These are phyloP conservation scores for Picathartes gymnocephalus DNA, from an alignment of 2,113 vertebrate species.

Conservation along the genomic window DNA sequence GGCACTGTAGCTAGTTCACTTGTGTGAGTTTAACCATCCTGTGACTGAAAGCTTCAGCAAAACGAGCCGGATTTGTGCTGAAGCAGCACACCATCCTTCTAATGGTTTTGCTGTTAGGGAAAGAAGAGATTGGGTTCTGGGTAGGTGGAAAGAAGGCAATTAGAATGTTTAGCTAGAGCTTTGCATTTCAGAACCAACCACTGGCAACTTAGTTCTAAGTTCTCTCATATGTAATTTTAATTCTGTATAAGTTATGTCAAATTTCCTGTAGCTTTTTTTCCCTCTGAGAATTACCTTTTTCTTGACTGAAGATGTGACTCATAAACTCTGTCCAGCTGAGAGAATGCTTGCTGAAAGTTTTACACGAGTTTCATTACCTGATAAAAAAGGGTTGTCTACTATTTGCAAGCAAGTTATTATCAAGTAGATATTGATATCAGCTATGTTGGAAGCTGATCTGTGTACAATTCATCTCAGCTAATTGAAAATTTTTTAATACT, in stretches of 20 bases:
- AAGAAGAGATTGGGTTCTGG: neutral
- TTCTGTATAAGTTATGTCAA: fast-evolving
- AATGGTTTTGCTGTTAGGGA: neutral
- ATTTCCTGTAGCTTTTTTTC: neutral
- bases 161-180: neutral
- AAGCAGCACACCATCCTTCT: neutral
- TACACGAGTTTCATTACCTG: fast-evolving
- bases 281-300: neutral
- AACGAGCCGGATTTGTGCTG: neutral
- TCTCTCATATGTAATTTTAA: neutral
- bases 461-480: neutral
- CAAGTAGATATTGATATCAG: neutral
- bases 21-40: neutral
- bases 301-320: neutral
- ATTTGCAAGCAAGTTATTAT: neutral
- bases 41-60: neutral
- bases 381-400: neutral
- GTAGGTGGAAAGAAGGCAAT: neutral
- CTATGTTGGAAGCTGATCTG: neutral
- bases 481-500: neutral
- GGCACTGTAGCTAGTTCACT: neutral
- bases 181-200: neutral
- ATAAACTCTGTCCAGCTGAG: neutral
- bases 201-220: neutral
- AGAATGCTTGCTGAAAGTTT: neutral